Conservation (phyloP, 2,797 vertebrate genomes). For the Schizopygopsis pylzovi region DNA sequence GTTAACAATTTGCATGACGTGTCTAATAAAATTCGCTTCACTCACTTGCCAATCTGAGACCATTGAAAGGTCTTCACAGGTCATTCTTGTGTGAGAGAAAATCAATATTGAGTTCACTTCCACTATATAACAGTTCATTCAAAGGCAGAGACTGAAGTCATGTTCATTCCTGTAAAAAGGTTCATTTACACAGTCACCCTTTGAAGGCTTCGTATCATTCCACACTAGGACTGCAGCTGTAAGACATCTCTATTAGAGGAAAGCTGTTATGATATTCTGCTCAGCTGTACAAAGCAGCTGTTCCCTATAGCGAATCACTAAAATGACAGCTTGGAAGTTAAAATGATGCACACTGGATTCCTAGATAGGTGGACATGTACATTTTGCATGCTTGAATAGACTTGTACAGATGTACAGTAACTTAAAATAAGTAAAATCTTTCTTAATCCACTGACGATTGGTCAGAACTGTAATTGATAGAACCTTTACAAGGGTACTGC, state of each 20-base stretch:
- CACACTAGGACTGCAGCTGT: slow-evolving; percentile 9
- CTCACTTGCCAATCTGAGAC: slow-evolving; percentile 72
- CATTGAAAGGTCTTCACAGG: slow-evolving; percentile 71
- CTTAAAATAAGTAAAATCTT: not conserved
- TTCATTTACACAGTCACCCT: slow-evolving; percentile 45
- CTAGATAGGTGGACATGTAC: not conserved
- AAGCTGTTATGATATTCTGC: slow-evolving; percentile 16
- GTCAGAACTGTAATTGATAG: not conserved
- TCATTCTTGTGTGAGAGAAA: slow-evolving; percentile 75
- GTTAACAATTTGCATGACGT: slow-evolving; percentile 45
- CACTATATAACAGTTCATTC: slow-evolving; percentile 74
- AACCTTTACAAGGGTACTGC: not conserved
- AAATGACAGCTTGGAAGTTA: slow-evolving; percentile 2
- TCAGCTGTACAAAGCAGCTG: slow-evolving; percentile 26
- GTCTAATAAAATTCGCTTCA: slow-evolving; percentile 68
- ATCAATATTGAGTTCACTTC: slow-evolving; percentile 76
- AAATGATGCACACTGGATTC: not conserved
- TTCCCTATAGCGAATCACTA: slow-evolving; percentile 4
- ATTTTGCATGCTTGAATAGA: not conserved
- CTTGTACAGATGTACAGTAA: not conserved
- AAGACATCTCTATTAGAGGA: slow-evolving; percentile 16
- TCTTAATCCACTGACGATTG: not conserved
- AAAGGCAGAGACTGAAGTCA: slow-evolving; percentile 74
- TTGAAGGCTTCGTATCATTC: slow-evolving; percentile 23
- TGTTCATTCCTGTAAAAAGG: slow-evolving; percentile 66